A percentile compares a stretch with the other conserved stretches of the same genome.
Conservation (phyloP, 2,888 invertebrate genomes). For the Ectemnius continuus region DNA sequence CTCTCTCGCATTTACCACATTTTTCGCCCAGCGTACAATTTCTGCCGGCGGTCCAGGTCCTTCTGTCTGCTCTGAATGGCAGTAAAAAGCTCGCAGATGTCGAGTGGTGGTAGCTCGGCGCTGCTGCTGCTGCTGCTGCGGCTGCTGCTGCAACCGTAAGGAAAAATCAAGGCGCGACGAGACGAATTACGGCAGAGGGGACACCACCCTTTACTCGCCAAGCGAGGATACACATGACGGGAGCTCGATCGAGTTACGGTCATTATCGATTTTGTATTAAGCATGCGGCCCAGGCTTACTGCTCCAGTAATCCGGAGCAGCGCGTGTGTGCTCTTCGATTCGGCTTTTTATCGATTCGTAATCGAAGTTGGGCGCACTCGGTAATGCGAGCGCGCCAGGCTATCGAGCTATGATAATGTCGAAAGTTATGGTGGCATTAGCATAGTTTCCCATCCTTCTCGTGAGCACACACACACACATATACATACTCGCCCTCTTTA, state of each 20-base stretch:
- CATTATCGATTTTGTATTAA: slow-evolving; percentile 27
- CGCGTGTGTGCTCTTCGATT: slow-evolving; percentile 26
- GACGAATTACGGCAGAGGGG: slow-evolving; percentile 31
- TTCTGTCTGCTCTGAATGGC: slow-evolving; percentile 27
- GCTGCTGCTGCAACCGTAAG: slow-evolving; percentile 3
- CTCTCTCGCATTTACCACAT: not conserved
- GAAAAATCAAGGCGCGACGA: slow-evolving; percentile 18
- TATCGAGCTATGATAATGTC: slow-evolving; percentile 67
- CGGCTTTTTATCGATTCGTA: slow-evolving; percentile 40
- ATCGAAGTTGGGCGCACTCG: slow-evolving; percentile 23
- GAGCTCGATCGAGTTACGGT: slow-evolving; percentile 13
- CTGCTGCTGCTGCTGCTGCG: too few relatives aligned
- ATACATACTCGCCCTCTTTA: not conserved
- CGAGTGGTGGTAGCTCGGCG: slow-evolving; percentile 21
- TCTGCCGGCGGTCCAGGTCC: slow-evolving; percentile 9
- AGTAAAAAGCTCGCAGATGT: slow-evolving; percentile 25
- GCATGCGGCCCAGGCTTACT: not conserved
- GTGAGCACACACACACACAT: not conserved
- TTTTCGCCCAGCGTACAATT: slow-evolving; percentile 21
- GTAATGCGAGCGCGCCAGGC: slow-evolving; percentile 31
- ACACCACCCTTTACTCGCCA: not conserved
- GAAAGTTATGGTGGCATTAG: slow-evolving; percentile 67
- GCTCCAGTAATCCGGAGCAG: not conserved
- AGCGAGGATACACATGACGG: not conserved
- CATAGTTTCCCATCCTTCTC: slow-evolving; percentile 36